Percentiles rank a stretch among this genome's conserved stretches.
These are phyloP conservation scores for Poeciliopsis turrubarensis DNA, from an alignment of 2,113 vertebrate species.

Conservation along the genomic window DNA sequence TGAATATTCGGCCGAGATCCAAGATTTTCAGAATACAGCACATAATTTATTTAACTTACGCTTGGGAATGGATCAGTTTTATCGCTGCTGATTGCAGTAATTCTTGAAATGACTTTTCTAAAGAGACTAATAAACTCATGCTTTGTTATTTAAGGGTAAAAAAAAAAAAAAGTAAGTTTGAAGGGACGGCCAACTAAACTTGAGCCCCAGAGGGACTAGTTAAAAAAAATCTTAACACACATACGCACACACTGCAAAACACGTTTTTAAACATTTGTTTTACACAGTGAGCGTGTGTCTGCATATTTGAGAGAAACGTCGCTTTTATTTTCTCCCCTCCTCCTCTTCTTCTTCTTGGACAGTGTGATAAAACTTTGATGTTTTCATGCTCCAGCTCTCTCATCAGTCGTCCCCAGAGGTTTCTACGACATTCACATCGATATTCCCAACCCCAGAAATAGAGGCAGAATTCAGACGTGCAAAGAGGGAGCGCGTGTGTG, in stretches of 20 bases:
- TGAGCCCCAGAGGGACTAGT: neutral
- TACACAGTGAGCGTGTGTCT: neutral
- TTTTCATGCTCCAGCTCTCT: constrained; percentile 52
- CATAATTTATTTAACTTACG: too few relatives aligned
- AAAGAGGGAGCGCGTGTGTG: neutral
- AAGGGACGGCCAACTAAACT: too few relatives aligned
- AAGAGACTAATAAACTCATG: too few relatives aligned
- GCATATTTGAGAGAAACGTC: neutral
- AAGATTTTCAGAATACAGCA: too few relatives aligned
- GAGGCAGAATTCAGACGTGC: neutral
- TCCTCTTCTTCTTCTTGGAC: constrained; percentile 11
- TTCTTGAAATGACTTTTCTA: too few relatives aligned
- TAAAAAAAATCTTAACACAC: neutral
- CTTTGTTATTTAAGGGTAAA: too few relatives aligned
- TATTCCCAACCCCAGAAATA: constrained; percentile 35
- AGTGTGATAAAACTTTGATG: constrained; percentile 65
- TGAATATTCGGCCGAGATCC: too few relatives aligned
- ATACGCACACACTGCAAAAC: neutral
- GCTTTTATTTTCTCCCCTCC: neutral
- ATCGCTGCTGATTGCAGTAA: too few relatives aligned
- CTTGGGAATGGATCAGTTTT: too few relatives aligned
- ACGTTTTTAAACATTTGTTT: neutral
- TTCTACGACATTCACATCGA: constrained; percentile 44
- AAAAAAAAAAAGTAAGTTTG: too few relatives aligned
- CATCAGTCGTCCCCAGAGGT: constrained; percentile 52